Percentiles rank a stretch among this genome's conserved stretches.
Conservation (phyloP, 2,113 vertebrate genomes). For the Sphaerodactylus townsendi region DNA sequence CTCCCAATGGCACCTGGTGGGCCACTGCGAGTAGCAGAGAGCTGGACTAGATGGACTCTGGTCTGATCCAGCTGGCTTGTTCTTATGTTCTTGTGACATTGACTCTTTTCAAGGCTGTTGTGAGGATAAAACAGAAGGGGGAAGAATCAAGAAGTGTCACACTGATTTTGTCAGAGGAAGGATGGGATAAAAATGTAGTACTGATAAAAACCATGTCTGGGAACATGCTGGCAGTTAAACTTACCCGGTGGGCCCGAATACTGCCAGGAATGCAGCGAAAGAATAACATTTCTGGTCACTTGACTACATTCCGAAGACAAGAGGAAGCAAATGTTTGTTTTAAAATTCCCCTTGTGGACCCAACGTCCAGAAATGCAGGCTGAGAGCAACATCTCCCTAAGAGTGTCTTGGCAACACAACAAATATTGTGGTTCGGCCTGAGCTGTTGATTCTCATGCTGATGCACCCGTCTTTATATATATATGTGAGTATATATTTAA, state of each 20-base stretch:
- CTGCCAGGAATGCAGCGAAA: background rate
- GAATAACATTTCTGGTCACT: slow-evolving; percentile 18
- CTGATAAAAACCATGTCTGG: no score
- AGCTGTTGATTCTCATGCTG: slow-evolving; percentile 54
- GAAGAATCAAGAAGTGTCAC: no score
- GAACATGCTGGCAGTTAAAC: background rate
- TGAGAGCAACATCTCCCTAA: slow-evolving; percentile 48
- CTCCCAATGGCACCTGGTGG: no score
- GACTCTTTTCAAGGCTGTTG: no score
- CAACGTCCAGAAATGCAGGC: slow-evolving; percentile 55
- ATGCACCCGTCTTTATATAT: slow-evolving; percentile 52
- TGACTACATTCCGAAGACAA: slow-evolving; percentile 34
- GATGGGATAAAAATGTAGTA: background rate
- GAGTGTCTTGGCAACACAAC: slow-evolving; percentile 69
- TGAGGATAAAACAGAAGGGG: no score
- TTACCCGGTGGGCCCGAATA: background rate
- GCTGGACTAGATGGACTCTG: no score
- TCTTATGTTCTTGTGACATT: no score
- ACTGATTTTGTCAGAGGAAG: no score
- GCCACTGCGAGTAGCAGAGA: no score
- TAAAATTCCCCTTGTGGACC: slow-evolving; percentile 53
- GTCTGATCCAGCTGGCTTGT: no score
- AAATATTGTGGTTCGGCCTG: slow-evolving; percentile 72
- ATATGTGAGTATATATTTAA: background rate
- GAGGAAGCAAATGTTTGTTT: slow-evolving; percentile 44